Base-by-base conservation (phyloP, 2,888 invertebrate genomes). In the Spodoptera exigua region DNA sequence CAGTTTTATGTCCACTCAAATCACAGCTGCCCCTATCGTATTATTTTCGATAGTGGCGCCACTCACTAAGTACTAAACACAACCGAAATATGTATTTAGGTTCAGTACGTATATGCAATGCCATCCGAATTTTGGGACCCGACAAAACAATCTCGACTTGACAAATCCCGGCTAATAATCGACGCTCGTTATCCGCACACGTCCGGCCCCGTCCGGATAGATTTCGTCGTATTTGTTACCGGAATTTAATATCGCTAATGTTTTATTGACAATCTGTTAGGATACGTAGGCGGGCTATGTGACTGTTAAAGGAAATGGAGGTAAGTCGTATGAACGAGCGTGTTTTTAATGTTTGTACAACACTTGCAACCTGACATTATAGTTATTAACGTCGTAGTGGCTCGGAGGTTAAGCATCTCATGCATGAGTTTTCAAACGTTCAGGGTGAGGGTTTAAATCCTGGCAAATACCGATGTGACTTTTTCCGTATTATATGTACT, bases 161-260 rank as follows among this genome's bases (percentile, higher is more conserved):
- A 81, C 81, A 81, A 80, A 80, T 81, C 80, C 69, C 36, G 52
- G 71, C 76, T 79, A 81, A 81, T 80, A 79, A 80, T 81, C 72
- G 73, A 59, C 62, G 59, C 76, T 79, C 80, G 80, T 78, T 78
- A 79, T 74, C 70, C 78, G 68, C 78, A 78, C 78, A 65, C 76
- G 73, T 72, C 66, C 69, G 70, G 64, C 58, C 53, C 53, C 39
- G 47, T 47, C 62, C 62, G 52, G 41, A 75, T 64, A 61, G 75
- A 74, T 74, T 70, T 32, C 56, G 45, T 49, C 47, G 49, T 71
- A 78, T 75, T 74, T 77, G 71, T 59, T 66, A 63, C 55, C 53
- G 66, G 71, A 76, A 74, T 74, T 74, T 58, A 70, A 77, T 77
- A 74, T 77, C 60, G 49, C 27, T 70, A 55, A 73, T 61, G 69